Evolutionary conservation across 2,797 vertebrate genomes (phyloP).

Genomic region (Syngnathus rostellatus): DNA sequence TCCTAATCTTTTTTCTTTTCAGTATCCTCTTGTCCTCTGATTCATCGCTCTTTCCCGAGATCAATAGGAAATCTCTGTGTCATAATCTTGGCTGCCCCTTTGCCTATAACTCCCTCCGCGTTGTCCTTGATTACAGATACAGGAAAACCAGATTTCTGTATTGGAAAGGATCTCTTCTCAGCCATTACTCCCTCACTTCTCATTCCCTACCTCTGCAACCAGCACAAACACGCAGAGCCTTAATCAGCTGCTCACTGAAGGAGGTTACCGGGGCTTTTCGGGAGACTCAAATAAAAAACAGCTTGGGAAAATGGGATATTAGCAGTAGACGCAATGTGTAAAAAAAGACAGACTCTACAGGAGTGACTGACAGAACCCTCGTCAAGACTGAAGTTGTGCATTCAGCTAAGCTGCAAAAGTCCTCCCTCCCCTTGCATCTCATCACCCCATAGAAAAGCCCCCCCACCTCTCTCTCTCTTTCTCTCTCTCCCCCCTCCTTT

Average conservation of each 20-base stretch:
- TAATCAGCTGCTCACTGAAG: conserved; percentile 32
- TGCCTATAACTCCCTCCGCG: not conserved
- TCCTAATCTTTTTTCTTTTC: conserved; percentile 23
- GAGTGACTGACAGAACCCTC: not conserved
- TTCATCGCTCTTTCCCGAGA: conserved; percentile 57
- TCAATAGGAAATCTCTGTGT: conserved; percentile 62
- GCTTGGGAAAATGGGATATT: conserved; percentile 37
- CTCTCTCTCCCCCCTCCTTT: conserved; percentile 34
- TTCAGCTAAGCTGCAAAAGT: conserved; percentile 57
- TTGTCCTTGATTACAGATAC: conserved; percentile 40
- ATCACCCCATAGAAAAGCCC: conserved; percentile 47
- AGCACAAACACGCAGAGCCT: not conserved
- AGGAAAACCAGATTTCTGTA: conserved; percentile 35
- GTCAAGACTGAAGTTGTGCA: conserved; percentile 53
- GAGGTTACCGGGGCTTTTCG: conserved; percentile 20
- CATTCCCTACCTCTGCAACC: conserved; percentile 27
- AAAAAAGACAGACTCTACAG: conserved; percentile 16
- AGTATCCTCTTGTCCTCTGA: conserved; percentile 46
- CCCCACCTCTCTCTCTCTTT: conserved; percentile 21
- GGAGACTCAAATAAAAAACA: conserved; percentile 27
- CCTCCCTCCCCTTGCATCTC: conserved; percentile 32
- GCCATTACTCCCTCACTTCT: conserved; percentile 20
- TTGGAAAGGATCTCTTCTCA: conserved; percentile 24
- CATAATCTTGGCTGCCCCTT: conserved; percentile 20
- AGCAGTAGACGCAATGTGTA: conserved; percentile 35